Base-by-base conservation (phyloP, 2,888 invertebrate genomes). In the Mythimna albipuncta region DNA sequence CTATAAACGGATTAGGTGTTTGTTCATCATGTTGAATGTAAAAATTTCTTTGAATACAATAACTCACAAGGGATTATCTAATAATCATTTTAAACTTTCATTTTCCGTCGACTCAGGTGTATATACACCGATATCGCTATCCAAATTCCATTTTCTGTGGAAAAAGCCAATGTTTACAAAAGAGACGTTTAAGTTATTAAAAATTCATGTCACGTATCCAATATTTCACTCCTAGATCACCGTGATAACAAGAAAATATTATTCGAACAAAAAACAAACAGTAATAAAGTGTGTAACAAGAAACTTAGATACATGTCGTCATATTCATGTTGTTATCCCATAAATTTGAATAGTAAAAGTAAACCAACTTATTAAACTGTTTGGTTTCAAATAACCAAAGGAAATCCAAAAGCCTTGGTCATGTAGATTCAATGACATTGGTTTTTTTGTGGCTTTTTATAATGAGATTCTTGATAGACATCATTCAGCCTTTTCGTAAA, bases 161-260 rank as follows among this genome's bases (percentile, higher is more conserved):
- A 32, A 68, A 35, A n/a, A 67, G n/a, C 19, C 13, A 54, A 74
- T 47, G 54, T 54, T 68, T 57, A 21, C 41, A 35, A 16, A 66
- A 19, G 6, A 59, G 50, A 66, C 58, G 57, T 26, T 63, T 35
- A 26, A 32, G 47, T 69, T 19, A 80, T 71, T 81, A 66, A 35
- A 61, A 65, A 81, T 81, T 81, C 78, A 58, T 52, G 47, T 61
- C 81, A 81, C 70, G 70, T 64, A 71, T 69, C 68, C 13, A 78
- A 78, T 83, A 78, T 64, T 64, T 77, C 66, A 81, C 50, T 73
- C 64, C 19, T 47, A 66, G 63, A 70, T 81, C 69, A 73, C 9
- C 9, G 61, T 62, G 65, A 72, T 70, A 68, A 66, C 41, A 69
- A 59, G 44, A 68, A 68, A 50, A 63, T 65, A 70, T 69, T 61